These are phyloP conservation scores for Cheilosia vernalis DNA, from an alignment of 2,888 invertebrate genomes.

Conservation along the genomic window DNA sequence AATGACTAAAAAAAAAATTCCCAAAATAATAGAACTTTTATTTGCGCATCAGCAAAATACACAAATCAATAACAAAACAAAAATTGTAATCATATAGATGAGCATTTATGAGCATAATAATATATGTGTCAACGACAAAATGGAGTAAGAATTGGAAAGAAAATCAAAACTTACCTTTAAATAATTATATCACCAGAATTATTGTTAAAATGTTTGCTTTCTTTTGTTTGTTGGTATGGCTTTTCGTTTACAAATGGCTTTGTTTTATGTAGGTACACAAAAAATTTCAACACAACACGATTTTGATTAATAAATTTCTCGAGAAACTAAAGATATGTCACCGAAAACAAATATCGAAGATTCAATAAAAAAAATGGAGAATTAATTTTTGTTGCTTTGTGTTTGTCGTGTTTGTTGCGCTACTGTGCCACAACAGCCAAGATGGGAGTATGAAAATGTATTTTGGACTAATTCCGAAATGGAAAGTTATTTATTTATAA, in stretches of 20 bases:
- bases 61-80: slow-evolving; percentile 10
- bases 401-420: slow-evolving; percentile 8
- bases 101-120: too few species aligned
- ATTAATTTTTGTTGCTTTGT: slow-evolving; percentile 7
- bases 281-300: slow-evolving; percentile 46
- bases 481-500: slow-evolving; percentile 74
- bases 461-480: slow-evolving; percentile 64
- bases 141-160: neutral
- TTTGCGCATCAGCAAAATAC: slow-evolving; percentile 59
- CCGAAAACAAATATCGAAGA: slow-evolving; percentile 16
- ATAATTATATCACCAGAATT: neutral
- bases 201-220: slow-evolving; percentile 3
- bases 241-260: slow-evolving; percentile 11
- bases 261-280: slow-evolving; percentile 34
- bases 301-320: slow-evolving; percentile 44
- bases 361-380: neutral
- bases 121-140: neutral
- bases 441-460: slow-evolving; percentile 54
- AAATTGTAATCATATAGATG: neutral
- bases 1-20: slow-evolving; percentile 16
- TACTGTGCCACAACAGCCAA: slow-evolving; percentile 16
- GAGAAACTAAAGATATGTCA: slow-evolving; percentile 20
- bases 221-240: neutral
- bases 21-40: slow-evolving; percentile 16
- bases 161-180: slow-evolving; percentile 8